Percentiles rank a stretch among this genome's conserved stretches.
Conservation (phyloP, 2,797 vertebrate genomes). For the Syngnathus rostellatus region DNA sequence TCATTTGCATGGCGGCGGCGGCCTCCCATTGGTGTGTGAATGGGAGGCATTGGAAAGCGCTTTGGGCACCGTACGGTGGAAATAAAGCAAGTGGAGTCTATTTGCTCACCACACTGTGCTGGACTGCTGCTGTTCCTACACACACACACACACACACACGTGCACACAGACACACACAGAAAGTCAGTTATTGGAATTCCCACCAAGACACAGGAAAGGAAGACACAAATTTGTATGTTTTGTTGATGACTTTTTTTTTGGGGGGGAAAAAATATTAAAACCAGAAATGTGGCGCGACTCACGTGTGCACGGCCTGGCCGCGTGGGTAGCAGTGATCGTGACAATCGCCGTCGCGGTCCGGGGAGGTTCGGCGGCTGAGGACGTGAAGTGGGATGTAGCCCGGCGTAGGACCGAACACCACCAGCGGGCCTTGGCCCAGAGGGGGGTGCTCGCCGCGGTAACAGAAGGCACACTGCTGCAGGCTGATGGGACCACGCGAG, state of each 20-base stretch:
- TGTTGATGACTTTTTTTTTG: too few relatives aligned
- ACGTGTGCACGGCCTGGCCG: constrained; percentile 62
- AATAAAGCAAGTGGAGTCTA: too few relatives aligned
- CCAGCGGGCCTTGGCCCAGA: constrained; percentile 89
- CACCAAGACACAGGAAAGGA: not conserved
- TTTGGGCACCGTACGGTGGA: too few relatives aligned
- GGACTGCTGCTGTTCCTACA: constrained; percentile 50
- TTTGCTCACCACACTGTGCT: constrained; percentile 45
- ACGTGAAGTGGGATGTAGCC: constrained; percentile 78
- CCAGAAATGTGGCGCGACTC: constrained; percentile 46
- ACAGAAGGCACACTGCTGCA: constrained; percentile 96
- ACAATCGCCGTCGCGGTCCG: constrained; percentile 69
- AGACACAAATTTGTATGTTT: too few relatives aligned
- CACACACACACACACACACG: constrained; percentile 3
- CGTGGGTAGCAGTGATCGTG: constrained; percentile 69
- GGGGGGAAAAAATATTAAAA: too few relatives aligned
- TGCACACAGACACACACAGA: constrained; percentile 2
- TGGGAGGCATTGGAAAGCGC: too few relatives aligned
- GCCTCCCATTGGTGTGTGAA: too few relatives aligned
- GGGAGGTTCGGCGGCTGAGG: constrained; percentile 68
- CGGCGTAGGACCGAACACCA: constrained; percentile 84
- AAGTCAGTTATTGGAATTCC: not conserved
- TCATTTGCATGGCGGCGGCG: too few relatives aligned
- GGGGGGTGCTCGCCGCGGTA: constrained; percentile 83
- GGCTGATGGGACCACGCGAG: constrained; percentile 32